These are phyloP conservation scores for Microtus pennsylvanicus DNA, from an alignment of 2,113 vertebrate genomes.

Conservation along the genomic window DNA sequence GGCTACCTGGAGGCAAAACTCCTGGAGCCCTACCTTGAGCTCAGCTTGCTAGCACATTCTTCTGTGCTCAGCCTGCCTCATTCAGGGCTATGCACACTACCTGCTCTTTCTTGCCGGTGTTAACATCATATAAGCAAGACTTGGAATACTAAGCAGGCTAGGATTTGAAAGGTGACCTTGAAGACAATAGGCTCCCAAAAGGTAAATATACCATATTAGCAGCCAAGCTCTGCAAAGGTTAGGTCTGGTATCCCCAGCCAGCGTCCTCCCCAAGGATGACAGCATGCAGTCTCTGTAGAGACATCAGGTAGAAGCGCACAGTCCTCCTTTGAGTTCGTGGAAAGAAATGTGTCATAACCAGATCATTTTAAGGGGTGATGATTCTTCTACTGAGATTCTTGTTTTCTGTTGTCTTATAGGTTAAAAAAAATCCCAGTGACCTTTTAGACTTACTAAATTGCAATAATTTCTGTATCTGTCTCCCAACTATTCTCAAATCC, in stretches of 20 bases:
- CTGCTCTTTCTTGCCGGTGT: constrained; percentile 33
- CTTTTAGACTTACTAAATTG: neutral
- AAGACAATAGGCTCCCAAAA: neutral
- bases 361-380: neutral
- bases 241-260: neutral
- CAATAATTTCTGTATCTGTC: neutral
- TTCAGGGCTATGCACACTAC: constrained; percentile 27
- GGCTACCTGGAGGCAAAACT: neutral
- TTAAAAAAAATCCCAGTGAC: neutral
- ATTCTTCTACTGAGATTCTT: neutral
- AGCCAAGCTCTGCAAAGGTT: neutral
- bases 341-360: neutral
- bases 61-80: neutral
- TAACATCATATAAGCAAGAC: constrained; percentile 22
- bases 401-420: neutral
- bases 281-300: neutral
- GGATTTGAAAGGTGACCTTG: constrained; percentile 50
- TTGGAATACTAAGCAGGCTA: constrained; percentile 60
- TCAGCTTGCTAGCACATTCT: neutral
- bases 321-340: neutral
- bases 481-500: neutral
- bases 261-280: neutral
- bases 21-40: neutral
- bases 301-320: neutral
- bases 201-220: accelerated